A percentile compares a stretch with the other conserved stretches of the same genome.
Evolutionary conservation across 2,113 vertebrate species (phyloP).

Genomic region (Zapornia atra): DNA sequence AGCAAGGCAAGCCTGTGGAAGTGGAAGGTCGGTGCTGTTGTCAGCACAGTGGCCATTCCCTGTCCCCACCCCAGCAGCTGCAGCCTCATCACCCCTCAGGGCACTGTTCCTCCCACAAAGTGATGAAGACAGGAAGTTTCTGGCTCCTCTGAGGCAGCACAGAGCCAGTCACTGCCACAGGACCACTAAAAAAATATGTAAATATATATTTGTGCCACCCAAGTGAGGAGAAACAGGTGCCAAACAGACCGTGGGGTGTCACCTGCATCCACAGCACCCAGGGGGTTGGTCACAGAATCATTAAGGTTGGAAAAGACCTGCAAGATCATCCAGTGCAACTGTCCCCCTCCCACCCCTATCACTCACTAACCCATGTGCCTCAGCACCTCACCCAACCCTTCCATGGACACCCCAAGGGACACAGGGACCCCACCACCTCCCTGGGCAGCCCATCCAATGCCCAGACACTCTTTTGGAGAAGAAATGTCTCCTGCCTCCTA

Average conservation of each 20-base stretch:
- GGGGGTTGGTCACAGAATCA: too few relatives aligned
- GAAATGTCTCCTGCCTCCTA: too few relatives aligned
- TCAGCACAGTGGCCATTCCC: rapidly evolving
- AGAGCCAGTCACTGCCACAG: neutral
- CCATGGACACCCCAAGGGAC: too few relatives aligned
- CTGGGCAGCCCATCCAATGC: too few relatives aligned
- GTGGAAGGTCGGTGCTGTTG: rapidly evolving
- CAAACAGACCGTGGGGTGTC: rapidly evolving
- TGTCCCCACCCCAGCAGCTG: neutral
- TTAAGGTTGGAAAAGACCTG: too few relatives aligned
- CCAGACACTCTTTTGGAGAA: too few relatives aligned
- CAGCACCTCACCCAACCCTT: too few relatives aligned
- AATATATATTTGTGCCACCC: neutral
- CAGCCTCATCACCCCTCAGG: neutral
- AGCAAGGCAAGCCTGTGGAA: neutral
- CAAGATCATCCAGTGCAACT: too few relatives aligned
- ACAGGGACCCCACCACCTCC: too few relatives aligned
- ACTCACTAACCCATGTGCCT: too few relatives aligned
- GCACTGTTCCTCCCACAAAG: neutral
- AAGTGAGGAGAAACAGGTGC: neutral
- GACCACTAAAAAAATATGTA: neutral
- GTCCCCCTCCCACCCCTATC: too few relatives aligned
- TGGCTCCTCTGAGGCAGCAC: rapidly evolving
- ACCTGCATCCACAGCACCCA: too few relatives aligned
- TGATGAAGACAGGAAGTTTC: neutral